phyloP scores from a whole-genome alignment of 2,113 vertebrate genomes.

The Ondatra zibethicus region DNA sequence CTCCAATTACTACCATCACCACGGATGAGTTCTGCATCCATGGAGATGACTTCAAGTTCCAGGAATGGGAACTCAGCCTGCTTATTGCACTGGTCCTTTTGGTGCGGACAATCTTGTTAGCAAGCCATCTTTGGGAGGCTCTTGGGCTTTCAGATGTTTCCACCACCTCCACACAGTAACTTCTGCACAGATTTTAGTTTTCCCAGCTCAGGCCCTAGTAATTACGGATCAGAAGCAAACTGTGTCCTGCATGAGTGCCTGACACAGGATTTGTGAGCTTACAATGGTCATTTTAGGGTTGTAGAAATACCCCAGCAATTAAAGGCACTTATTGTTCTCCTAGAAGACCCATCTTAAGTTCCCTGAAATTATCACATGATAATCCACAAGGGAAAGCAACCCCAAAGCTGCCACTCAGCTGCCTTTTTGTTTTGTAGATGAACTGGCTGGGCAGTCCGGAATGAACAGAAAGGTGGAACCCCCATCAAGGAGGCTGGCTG shows the following conservation, averaged over 20 bases:
- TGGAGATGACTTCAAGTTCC: neutral
- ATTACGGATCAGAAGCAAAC: neutral
- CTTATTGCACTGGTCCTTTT: neutral
- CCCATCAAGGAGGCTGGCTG: neutral
- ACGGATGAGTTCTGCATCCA: neutral
- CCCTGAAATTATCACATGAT: too few species aligned
- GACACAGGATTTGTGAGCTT: neutral
- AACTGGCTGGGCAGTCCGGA: neutral
- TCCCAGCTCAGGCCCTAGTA: neutral
- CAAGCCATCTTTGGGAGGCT: neutral
- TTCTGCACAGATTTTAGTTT: neutral
- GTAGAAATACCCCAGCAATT: neutral
- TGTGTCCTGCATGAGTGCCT: neutral
- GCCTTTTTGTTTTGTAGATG: neutral
- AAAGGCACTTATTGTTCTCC: neutral
- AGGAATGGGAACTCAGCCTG: neutral
- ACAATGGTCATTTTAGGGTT: slow-evolving; percentile 12
- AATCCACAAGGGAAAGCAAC: too few species aligned
- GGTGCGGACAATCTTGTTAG: neutral
- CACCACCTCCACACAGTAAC: neutral
- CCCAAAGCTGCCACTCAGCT: neutral
- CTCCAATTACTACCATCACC: neutral
- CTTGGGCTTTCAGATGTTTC: neutral
- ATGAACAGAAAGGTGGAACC: neutral
- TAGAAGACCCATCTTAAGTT: neutral